phyloP scores from a whole-genome alignment of 2,888 invertebrate genomes.

The Xanthorhoe spadicearia region DNA sequence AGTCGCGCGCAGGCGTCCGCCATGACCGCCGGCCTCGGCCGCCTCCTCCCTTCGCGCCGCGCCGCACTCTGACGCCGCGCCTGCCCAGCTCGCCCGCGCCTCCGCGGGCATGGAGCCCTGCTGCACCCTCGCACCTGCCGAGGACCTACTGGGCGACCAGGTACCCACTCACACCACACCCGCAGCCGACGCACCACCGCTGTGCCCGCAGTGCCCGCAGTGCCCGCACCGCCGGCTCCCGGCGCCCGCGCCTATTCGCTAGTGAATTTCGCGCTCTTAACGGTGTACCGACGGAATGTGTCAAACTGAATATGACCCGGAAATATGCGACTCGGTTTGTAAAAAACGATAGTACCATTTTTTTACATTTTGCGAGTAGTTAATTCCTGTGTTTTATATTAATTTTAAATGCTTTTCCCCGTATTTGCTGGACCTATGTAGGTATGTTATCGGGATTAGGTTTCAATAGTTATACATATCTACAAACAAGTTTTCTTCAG shows the following conservation, averaged over 20 bases:
- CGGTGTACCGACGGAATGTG: slow-evolving; percentile 45
- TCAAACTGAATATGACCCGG: slow-evolving; percentile 46
- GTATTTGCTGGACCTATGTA: neutral
- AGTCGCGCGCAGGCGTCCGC: slow-evolving; percentile 65
- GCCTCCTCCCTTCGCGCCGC: slow-evolving; percentile 45
- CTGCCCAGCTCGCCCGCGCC: slow-evolving; percentile 60
- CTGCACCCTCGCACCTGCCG: slow-evolving; percentile 76
- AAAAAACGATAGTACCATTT: slow-evolving; percentile 42
- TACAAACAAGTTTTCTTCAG: slow-evolving; percentile 4
- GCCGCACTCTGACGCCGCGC: slow-evolving; percentile 49
- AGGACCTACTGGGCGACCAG: slow-evolving; percentile 83
- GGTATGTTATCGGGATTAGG: neutral
- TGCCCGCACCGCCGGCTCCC: neutral
- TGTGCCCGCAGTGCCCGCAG: neutral
- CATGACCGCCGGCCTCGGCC: slow-evolving; percentile 53
- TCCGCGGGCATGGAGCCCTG: slow-evolving; percentile 81
- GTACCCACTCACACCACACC: slow-evolving; percentile 54
- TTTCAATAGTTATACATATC: slow-evolving; percentile 1
- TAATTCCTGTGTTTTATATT: no score
- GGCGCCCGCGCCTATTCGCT: slow-evolving; percentile 29
- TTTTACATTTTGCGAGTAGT: slow-evolving; percentile 1
- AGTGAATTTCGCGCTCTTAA: slow-evolving; percentile 43
- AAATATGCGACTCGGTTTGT: slow-evolving; percentile 56
- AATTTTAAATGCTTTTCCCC: neutral
- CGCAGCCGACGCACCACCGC: slow-evolving; percentile 7